A percentile compares a stretch with the other conserved stretches of the same genome.
phyloP scores from a whole-genome alignment of 2,888 invertebrate genomes.

The Nemurella pictetii region DNA sequence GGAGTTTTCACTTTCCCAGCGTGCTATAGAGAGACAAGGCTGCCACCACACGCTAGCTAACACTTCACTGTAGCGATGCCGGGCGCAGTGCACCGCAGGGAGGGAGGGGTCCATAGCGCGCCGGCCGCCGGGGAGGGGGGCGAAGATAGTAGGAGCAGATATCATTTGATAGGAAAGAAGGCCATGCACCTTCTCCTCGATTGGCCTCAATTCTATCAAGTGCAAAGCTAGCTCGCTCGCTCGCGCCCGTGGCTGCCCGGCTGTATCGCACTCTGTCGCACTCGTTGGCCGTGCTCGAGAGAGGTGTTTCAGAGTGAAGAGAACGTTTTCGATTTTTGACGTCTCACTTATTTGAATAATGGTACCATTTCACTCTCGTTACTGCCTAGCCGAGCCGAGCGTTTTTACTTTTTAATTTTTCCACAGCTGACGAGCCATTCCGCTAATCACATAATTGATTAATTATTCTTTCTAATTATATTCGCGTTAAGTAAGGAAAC shows the following conservation, averaged over 20 bases:
- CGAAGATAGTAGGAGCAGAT: not conserved
- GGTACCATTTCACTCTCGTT: slow-evolving; percentile 28
- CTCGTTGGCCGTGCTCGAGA: not conserved
- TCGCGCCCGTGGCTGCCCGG: not conserved
- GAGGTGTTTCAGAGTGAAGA: not conserved
- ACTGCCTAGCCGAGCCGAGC: not conserved
- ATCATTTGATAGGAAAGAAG: slow-evolving; percentile 14
- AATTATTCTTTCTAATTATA: not conserved
- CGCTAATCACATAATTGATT: not conserved
- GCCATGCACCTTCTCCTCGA: slow-evolving; percentile 25
- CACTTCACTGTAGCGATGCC: not conserved
- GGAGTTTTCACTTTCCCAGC: slow-evolving; percentile 17
- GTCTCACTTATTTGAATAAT: not conserved
- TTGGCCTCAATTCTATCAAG: slow-evolving; percentile 29
- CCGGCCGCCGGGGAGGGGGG: not conserved
- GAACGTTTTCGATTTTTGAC: not conserved
- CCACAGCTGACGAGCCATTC: not conserved
- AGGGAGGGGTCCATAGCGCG: too few relatives aligned
- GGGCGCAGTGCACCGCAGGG: too few relatives aligned
- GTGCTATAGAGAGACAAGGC: not conserved
- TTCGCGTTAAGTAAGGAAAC: slow-evolving; percentile 5
- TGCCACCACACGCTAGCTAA: not conserved
- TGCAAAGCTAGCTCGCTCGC: slow-evolving; percentile 24
- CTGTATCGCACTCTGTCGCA: not conserved
- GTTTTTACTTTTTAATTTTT: slow-evolving; percentile 11